Evolutionary conservation across 2,888 invertebrate species (phyloP).

Genomic region (Adelognathus sp.): DNA sequence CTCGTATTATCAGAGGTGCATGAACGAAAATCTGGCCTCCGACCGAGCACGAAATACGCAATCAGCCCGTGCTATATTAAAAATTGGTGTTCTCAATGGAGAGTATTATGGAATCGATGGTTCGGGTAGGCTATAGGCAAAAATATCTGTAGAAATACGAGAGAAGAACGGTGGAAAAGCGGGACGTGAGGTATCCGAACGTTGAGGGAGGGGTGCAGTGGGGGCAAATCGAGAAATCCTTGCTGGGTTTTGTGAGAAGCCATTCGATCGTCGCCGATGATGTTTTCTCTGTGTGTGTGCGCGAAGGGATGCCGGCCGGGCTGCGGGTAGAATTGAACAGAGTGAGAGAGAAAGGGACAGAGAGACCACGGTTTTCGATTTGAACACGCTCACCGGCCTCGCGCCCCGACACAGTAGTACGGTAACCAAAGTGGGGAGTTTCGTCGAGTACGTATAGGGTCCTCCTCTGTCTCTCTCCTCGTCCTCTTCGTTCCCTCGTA

Average conservation of each 20-base stretch:
- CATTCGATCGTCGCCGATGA: slow-evolving; percentile 59
- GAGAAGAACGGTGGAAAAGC: slow-evolving; percentile 37
- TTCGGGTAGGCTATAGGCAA: slow-evolving; percentile 43
- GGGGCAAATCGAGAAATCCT: slow-evolving; percentile 55
- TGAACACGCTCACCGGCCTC: slow-evolving; percentile 54
- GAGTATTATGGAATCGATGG: slow-evolving; percentile 54
- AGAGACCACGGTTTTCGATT: slow-evolving; percentile 56
- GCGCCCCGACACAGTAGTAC: slow-evolving; percentile 58
- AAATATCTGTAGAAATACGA: slow-evolving; percentile 58
- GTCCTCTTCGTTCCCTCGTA: slow-evolving; percentile 1
- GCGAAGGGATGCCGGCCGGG: slow-evolving; percentile 22
- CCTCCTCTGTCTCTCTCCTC: slow-evolving; percentile 28
- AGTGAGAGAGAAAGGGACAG: slow-evolving; percentile 30
- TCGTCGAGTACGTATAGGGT: slow-evolving; percentile 11
- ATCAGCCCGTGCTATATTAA: slow-evolving; percentile 58
- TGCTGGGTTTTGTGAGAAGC: slow-evolving; percentile 59
- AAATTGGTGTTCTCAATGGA: slow-evolving; percentile 58
- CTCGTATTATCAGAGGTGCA: slow-evolving; percentile 30
- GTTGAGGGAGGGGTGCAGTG: slow-evolving; percentile 12
- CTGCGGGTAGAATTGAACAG: not conserved
- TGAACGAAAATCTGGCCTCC: slow-evolving; percentile 51
- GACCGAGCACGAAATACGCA: slow-evolving; percentile 59
- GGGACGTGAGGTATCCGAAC: slow-evolving; percentile 19
- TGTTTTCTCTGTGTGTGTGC: slow-evolving; percentile 15
- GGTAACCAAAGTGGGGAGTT: slow-evolving; percentile 50